Percentiles rank a stretch among this genome's conserved stretches.
phyloP scores from a whole-genome alignment of 1,140 invertebrate species.

The Wasmannia auropunctata region DNA sequence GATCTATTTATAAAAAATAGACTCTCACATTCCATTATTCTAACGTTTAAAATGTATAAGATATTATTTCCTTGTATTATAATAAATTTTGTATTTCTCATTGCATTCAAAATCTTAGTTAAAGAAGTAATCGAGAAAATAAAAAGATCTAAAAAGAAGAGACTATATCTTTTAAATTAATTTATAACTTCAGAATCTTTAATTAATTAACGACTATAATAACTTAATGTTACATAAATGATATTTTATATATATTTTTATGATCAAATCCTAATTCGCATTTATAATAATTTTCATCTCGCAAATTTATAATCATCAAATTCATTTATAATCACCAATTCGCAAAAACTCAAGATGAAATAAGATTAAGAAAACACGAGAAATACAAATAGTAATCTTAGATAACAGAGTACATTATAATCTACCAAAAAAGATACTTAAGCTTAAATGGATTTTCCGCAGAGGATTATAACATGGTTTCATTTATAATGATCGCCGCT shows the following conservation, averaged over 20 bases:
- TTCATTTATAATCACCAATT: background rate
- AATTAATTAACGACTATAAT: constrained; percentile 5
- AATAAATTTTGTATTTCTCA: background rate
- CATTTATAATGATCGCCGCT: constrained; percentile 33
- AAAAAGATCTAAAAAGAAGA: background rate
- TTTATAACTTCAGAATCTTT: background rate
- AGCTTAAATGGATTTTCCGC: background rate
- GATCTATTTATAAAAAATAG: background rate
- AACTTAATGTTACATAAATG: background rate
- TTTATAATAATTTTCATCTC: background rate
- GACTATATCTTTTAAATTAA: background rate
- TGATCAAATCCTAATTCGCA: background rate
- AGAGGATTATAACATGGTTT: background rate
- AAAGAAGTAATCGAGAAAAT: background rate
- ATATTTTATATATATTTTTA: background rate
- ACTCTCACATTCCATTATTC: background rate
- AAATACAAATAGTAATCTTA: background rate
- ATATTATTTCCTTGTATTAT: background rate
- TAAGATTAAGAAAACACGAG: background rate
- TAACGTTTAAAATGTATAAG: background rate
- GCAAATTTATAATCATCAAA: no score
- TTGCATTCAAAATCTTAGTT: background rate
- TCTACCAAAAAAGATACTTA: background rate
- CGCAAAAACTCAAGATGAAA: background rate
- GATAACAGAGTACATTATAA: constrained; percentile 29